Percentiles rank a stretch among this genome's conserved stretches.
phyloP scores from a whole-genome alignment of 2,113 vertebrate species.

The Spea bombifrons region DNA sequence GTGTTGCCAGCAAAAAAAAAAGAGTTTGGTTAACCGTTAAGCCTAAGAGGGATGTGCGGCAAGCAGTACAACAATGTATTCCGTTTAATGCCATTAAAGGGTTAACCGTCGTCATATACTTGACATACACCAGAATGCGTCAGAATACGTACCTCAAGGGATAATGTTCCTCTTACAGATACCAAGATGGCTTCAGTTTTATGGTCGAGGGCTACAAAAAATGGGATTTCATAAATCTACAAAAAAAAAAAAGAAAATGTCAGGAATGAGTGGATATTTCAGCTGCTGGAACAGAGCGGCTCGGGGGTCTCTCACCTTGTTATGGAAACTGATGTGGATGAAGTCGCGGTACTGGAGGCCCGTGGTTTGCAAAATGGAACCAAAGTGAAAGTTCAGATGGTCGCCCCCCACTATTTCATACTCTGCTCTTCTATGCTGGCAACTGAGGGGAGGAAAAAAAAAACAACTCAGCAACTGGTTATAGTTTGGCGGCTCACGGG shows the following conservation, averaged over 20 bases:
- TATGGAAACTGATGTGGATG: constrained; percentile 91
- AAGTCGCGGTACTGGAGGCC: constrained; percentile 93
- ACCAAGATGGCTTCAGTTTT: constrained; percentile 87
- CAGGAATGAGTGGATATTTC: not conserved
- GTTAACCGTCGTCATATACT: too few species aligned
- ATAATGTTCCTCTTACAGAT: constrained; percentile 91
- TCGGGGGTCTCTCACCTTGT: constrained; percentile 73
- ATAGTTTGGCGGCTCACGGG: too few species aligned
- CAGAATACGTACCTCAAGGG: constrained; percentile 75
- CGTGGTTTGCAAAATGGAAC: constrained; percentile 84
- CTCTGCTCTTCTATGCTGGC: constrained; percentile 65
- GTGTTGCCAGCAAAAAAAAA: too few species aligned
- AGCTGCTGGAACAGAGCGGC: not conserved
- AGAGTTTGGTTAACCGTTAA: too few species aligned
- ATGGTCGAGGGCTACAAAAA: constrained; percentile 92
- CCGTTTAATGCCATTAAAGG: too few species aligned
- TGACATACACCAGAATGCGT: not conserved
- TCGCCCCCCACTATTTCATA: constrained; percentile 81
- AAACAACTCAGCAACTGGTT: not conserved
- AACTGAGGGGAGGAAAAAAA: constrained; percentile 64
- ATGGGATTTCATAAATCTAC: constrained; percentile 95
- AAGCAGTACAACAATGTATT: too few species aligned
- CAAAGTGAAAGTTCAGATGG: constrained; percentile 79
- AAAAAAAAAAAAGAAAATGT: constrained; percentile 22
- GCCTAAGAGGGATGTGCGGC: too few species aligned